Base-by-base conservation (phyloP, 2,888 invertebrate species). In the Sussaba pulchella region DNA sequence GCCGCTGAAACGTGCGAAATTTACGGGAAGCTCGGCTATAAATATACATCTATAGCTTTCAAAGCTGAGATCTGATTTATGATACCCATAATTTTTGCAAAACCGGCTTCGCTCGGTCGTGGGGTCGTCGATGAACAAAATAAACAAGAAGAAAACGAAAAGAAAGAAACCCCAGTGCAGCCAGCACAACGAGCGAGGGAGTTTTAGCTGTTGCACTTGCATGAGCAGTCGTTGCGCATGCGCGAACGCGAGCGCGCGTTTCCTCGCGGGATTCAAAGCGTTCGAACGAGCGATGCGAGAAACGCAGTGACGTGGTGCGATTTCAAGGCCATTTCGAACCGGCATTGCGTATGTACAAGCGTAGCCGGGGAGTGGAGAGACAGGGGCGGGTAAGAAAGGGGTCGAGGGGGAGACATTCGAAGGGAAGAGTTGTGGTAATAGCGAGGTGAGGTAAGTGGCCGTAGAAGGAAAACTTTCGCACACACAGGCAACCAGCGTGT, bases 321-420 rank as follows among this genome's bases (percentile, higher is more conserved):
- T 73, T 77, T 77, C 81, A 81, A 81, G 81, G 81, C 81, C 81
- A 71, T 77, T 73, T 80, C 71, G 47, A 69, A 45, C 54, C 41
- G 64, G 47, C 8, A 10, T n/a, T 14, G 12, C n/a, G 14, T 10
- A 24, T 39, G 26, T 12, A 10, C 43, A 24, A 10, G 39, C 50
- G 6, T 17, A 9, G 57, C 36, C 43, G 43, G n/a, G n/a, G n/a
- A n/a, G n/a, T n/a, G n/a, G n/a, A n/a, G n/a, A n/a, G n/a, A n/a
- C n/a, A n/a, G n/a, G n/a, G n/a, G n/a, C n/a, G n/a, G n/a, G n/a
- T n/a, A n/a, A n/a, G n/a, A n/a, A 14, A 26, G 17, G 14, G 57
- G 14, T 9, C 12, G 43, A 31, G 31, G 6, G 31, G 4, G 61
- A 39, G 19, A 54, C n/a, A n/a, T n/a, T n/a, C n/a, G 24, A 67